Conservation (phyloP, 2,113 vertebrate species). For the Isurus oxyrinchus region DNA sequence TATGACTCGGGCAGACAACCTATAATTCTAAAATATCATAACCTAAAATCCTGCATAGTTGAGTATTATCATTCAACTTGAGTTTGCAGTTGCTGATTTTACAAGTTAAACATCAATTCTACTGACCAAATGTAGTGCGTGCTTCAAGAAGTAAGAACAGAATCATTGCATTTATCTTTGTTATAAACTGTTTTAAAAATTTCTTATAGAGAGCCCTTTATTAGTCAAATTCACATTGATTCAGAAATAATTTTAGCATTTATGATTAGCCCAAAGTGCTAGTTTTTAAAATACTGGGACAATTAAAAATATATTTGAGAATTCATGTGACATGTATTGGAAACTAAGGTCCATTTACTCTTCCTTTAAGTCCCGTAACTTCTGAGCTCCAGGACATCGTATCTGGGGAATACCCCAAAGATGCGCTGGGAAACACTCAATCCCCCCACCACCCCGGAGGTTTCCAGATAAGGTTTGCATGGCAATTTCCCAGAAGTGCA, state of each 20-base stretch:
- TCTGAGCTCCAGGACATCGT: too few species aligned
- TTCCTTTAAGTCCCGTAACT: background rate
- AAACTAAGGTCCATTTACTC: background rate
- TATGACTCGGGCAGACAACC: background rate
- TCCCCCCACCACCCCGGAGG: too few species aligned
- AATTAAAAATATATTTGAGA: background rate
- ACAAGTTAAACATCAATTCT: background rate
- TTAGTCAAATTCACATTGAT: background rate
- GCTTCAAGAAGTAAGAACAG: background rate
- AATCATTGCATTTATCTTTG: background rate
- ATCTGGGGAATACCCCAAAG: too few species aligned
- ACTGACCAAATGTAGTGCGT: background rate
- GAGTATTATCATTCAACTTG: background rate
- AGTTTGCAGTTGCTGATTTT: background rate
- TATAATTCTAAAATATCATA: background rate
- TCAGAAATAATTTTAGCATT: background rate
- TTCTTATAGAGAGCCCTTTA: background rate
- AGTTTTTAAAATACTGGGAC: background rate
- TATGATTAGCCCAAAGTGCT: background rate
- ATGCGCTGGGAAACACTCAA: too few species aligned
- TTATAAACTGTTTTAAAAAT: background rate
- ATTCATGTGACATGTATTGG: background rate
- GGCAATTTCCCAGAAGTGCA: too few species aligned
- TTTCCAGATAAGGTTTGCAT: too few species aligned
- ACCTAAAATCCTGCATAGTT: background rate